Evolutionary conservation across 2,888 invertebrate species (phyloP).

Genomic region (Euproctis similis): DNA sequence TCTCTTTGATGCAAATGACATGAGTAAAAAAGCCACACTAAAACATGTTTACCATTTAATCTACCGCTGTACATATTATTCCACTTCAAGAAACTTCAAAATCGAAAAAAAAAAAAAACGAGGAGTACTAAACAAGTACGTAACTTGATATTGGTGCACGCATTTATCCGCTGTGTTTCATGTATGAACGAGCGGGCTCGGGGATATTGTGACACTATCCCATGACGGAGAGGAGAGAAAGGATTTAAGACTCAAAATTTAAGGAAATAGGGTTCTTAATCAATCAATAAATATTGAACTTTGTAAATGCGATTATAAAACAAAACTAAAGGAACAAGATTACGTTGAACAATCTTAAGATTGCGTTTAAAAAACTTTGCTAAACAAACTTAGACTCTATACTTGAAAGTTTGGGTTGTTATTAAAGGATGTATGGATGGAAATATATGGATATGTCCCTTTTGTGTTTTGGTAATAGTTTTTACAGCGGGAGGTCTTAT

Average conservation of each 20-base stretch:
- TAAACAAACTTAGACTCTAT: conserved; percentile 31
- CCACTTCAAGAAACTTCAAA: conserved; percentile 28
- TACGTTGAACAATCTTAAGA: conserved; percentile 29
- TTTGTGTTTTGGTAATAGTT: conserved; percentile 29
- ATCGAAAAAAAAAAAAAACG: conserved; percentile 38
- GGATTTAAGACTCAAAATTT: conserved; percentile 22
- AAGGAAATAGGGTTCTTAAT: conserved; percentile 28
- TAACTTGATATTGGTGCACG: conserved; percentile 62
- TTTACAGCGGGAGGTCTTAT: conserved; percentile 52
- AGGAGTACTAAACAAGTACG: conserved; percentile 37
- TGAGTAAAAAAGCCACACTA: no score
- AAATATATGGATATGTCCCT: no score
- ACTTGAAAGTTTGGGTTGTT: conserved; percentile 18
- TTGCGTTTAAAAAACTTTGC: conserved; percentile 11
- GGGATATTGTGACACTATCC: conserved; percentile 63
- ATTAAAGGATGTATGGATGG: conserved; percentile 8
- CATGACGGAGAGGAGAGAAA: no score
- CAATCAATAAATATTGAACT: conserved; percentile 13
- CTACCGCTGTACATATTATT: conserved; percentile 21
- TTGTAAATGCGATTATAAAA: conserved; percentile 46
- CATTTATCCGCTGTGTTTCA: conserved; percentile 67
- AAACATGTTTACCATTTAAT: no score
- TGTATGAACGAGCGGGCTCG: conserved; percentile 52
- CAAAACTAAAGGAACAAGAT: conserved; percentile 48
- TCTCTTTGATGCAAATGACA: no score